A percentile compares a stretch with the other conserved stretches of the same genome.
phyloP scores from a whole-genome alignment of 2,113 vertebrate species.

The Cairina moschata region DNA sequence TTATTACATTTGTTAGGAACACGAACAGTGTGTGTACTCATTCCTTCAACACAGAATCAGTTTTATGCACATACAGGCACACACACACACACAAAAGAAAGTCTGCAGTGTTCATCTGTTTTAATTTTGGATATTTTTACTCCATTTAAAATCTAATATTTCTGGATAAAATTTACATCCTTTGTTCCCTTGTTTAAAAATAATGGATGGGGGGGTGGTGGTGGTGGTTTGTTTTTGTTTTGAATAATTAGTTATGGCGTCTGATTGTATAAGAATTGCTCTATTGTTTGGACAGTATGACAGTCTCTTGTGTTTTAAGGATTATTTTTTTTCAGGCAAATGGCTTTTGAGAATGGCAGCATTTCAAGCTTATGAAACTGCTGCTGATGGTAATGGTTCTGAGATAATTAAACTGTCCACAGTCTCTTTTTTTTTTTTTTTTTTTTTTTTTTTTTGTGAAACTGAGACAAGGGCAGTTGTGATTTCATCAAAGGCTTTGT shows the following conservation, averaged over 20 bases:
- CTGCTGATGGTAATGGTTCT: slow-evolving; percentile 40
- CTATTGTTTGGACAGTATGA: slow-evolving; percentile 57
- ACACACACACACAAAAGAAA: background rate
- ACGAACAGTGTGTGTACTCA: background rate
- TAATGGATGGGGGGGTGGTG: background rate
- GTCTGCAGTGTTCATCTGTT: slow-evolving; percentile 1
- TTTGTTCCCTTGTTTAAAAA: slow-evolving; percentile 64
- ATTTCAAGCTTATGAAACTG: slow-evolving; percentile 52
- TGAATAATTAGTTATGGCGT: slow-evolving; percentile 61
- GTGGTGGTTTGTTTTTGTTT: slow-evolving; percentile 23
- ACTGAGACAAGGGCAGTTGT: slow-evolving; percentile 53
- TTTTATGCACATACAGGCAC: background rate
- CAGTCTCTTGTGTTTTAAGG: slow-evolving; percentile 23
- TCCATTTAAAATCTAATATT: slow-evolving; percentile 58
- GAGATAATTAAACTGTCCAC: slow-evolving; percentile 69
- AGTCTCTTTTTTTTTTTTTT: slow-evolving; percentile 28
- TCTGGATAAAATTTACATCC: slow-evolving; percentile 53
- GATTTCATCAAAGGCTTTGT: slow-evolving; percentile 71
- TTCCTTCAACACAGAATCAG: slow-evolving; percentile 25
- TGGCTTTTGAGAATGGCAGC: slow-evolving; percentile 50
- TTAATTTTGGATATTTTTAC: slow-evolving; percentile 57
- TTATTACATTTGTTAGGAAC: slow-evolving; percentile 5
- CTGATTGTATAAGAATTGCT: slow-evolving; percentile 65
- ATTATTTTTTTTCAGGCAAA: background rate
- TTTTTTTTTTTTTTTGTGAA: background rate